Base-by-base conservation (phyloP, 2,888 invertebrate species). In the Callosobruchus maculatus region DNA sequence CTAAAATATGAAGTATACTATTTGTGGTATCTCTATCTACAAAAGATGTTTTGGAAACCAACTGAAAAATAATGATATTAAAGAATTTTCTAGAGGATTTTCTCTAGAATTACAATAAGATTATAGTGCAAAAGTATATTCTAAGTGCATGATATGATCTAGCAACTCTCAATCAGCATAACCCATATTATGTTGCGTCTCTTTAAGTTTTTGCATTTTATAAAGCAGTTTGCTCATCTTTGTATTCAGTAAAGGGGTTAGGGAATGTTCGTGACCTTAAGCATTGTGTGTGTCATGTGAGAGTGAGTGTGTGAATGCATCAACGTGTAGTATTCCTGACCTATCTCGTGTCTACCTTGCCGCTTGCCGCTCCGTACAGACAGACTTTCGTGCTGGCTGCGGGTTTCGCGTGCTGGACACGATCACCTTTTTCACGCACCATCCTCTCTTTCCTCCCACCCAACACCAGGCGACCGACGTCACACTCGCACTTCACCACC, bases 321-420 rank as follows among this genome's bases (percentile, higher is more conserved):
- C 49, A 77, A 77, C 75, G 78, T 76, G 75, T 75, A 49, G 49
- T 49, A 49, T 49, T 49, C 49, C 49, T 49, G 49, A 49, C 49
- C 49, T 49, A 49, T 49, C 49, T 49, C 49, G 49, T 49, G 49
- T 49, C 49, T 49, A 18, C 13, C 13, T 49, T 18, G 49, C 49
- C 13, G 49, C 13, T 49, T 49, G 49, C 49, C 18, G 18, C 49
- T 49, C 18, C 5, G 49, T 49, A 49, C 49, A 49, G 49, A 49
- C 49, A 49, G 49, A 49, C 49, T 49, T 49, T 49, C 49, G 49
- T 49, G 49, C 13, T 49, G 3, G 49, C 13, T 49, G 49, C 49
- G 49, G 49, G 78, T 80, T 80, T 80, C 78, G 80, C 80, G 80
- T 80, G 80, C 76, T 76, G 77, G 75, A 67, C 70, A 77, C 75